Evolutionary conservation across 2,888 invertebrate species (phyloP).

Genomic region (Neria commutata): DNA sequence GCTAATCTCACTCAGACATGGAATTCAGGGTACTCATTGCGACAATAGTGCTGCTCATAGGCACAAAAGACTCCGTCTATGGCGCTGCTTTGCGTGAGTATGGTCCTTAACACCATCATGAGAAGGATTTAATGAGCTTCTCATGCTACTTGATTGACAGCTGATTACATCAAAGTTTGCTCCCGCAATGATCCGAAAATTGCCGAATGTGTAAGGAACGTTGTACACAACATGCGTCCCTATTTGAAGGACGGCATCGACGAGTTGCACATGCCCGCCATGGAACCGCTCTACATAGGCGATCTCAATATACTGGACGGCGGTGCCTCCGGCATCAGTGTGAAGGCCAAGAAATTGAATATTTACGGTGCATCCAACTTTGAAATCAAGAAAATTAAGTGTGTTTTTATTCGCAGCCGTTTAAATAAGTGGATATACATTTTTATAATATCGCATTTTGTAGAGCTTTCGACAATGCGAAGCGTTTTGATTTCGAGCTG

Average conservation of each 20-base stretch:
- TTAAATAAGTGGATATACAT: neutral
- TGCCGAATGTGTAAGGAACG: slow-evolving; percentile 68
- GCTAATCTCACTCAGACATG: slow-evolving; percentile 30
- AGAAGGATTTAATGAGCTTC: neutral
- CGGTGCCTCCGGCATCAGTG: slow-evolving; percentile 43
- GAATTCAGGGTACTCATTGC: slow-evolving; percentile 30
- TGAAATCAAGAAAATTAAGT: slow-evolving; percentile 65
- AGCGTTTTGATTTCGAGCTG: slow-evolving; percentile 66
- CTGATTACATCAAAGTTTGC: slow-evolving; percentile 72
- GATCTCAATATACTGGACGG: slow-evolving; percentile 72
- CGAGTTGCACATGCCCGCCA: slow-evolving; percentile 70
- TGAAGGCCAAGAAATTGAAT: slow-evolving; percentile 66
- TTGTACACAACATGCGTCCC: slow-evolving; percentile 68
- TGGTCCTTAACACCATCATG: no score
- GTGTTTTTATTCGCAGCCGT: slow-evolving; percentile 7
- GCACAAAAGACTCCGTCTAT: slow-evolving; percentile 15
- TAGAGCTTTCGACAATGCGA: slow-evolving; percentile 19
- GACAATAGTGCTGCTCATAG: slow-evolving; percentile 29
- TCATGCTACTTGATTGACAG: slow-evolving; percentile 64
- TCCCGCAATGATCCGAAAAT: slow-evolving; percentile 69
- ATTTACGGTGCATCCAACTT: slow-evolving; percentile 71
- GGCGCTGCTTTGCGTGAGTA: slow-evolving; percentile 49
- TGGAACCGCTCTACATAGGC: slow-evolving; percentile 75
- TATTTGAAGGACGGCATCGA: slow-evolving; percentile 70
- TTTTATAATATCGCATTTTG: slow-evolving; percentile 9